A percentile compares a stretch with the other conserved stretches of the same genome.
phyloP scores from a whole-genome alignment of 2,888 invertebrate species.

The Resseliella maxima region DNA sequence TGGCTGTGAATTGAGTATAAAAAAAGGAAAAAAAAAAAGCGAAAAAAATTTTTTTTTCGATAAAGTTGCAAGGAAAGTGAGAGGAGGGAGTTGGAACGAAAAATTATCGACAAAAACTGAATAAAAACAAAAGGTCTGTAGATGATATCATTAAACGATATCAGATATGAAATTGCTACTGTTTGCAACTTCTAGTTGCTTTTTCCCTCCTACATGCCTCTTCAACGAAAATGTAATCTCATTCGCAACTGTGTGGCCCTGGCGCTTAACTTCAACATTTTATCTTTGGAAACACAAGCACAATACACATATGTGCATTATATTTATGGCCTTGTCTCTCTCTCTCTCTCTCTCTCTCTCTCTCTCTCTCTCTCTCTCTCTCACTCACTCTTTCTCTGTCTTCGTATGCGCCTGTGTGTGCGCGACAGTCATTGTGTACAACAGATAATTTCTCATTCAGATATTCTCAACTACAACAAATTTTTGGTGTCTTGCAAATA shows the following conservation, averaged over 20 bases:
- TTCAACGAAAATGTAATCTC: background rate
- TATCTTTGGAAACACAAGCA: background rate
- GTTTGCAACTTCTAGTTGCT: slow-evolving; percentile 18
- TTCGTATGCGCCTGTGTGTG: background rate
- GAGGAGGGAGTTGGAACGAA: background rate
- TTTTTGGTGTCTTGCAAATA: slow-evolving; percentile 12
- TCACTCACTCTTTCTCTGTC: no score
- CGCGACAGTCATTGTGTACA: background rate
- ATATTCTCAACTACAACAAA: slow-evolving; percentile 19
- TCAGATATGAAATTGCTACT: slow-evolving; percentile 48
- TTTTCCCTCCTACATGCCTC: background rate
- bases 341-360: no score
- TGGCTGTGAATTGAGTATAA: no score
- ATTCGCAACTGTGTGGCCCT: background rate
- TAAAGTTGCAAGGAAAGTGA: background rate
- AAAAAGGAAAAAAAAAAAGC: background rate
- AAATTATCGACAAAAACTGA: background rate
- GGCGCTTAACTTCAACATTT: slow-evolving; percentile 7
- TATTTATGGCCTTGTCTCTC: no score
- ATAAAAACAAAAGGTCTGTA: background rate
- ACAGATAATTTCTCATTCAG: slow-evolving; percentile 49
- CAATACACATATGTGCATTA: background rate
- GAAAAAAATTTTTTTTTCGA: background rate
- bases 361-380: no score
- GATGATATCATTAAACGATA: slow-evolving; percentile 25